These are phyloP conservation scores for Xenopus tropicalis DNA, from an alignment of 2,113 vertebrate species.

Conservation along the genomic window DNA sequence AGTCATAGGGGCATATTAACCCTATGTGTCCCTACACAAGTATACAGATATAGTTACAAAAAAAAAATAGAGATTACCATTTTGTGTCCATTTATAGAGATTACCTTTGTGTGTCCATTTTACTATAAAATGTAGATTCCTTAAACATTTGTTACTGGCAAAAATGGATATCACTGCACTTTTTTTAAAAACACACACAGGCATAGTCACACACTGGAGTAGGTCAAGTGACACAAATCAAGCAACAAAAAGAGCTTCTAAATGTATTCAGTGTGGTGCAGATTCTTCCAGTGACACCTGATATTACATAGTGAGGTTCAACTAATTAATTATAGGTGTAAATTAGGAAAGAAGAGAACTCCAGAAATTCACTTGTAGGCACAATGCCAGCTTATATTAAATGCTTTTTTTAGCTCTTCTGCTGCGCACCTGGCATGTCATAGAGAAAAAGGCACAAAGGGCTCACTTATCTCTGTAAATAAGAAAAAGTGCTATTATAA, in stretches of 20 bases:
- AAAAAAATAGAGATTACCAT: no score
- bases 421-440: background rate
- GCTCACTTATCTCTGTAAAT: no score
- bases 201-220: background rate
- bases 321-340: conserved; percentile 5
- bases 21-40: no score
- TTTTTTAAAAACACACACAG: background rate
- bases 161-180: no score
- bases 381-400: background rate
- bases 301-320: conserved; percentile 3
- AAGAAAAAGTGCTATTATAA: no score
- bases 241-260: background rate
- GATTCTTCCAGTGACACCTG: conserved; percentile 5
- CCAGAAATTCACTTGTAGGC: background rate
- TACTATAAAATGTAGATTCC: no score
- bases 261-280: background rate
- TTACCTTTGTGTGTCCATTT: no score
- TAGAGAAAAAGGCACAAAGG: background rate
- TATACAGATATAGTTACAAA: no score
- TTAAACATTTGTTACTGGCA: no score
- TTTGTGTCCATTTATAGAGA: no score
- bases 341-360: conserved; percentile 2
- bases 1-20: no score
- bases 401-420: background rate
- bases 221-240: background rate